phyloP scores from a whole-genome alignment of 2,113 vertebrate species.

The Turnix velox region DNA sequence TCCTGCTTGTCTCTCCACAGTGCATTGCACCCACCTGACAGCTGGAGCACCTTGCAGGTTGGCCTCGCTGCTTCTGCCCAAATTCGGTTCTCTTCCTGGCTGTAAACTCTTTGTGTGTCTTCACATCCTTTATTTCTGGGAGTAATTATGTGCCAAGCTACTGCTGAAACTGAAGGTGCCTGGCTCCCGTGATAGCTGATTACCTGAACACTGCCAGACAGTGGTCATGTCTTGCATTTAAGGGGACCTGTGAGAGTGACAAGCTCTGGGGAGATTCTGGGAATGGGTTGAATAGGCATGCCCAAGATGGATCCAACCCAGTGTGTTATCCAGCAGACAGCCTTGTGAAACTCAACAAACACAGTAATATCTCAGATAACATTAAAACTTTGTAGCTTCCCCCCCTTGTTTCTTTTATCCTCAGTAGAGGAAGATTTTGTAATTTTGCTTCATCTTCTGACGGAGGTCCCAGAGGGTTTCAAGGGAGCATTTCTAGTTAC shows the following conservation, averaged over 20 bases:
- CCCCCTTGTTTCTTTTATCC: background rate
- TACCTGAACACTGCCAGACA: background rate
- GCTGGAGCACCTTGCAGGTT: background rate
- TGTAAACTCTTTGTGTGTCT: background rate
- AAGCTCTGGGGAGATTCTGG: background rate
- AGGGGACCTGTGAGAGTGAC: background rate
- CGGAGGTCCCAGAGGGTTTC: background rate
- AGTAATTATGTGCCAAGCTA: background rate
- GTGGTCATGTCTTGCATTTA: background rate
- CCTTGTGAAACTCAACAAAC: constrained; percentile 25
- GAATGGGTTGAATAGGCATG: background rate
- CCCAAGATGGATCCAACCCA: background rate
- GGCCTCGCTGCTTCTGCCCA: background rate
- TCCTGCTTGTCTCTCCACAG: background rate
- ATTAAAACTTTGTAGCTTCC: background rate
- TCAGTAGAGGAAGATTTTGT: background rate
- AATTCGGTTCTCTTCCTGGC: background rate
- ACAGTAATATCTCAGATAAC: background rate
- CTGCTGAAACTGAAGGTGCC: background rate
- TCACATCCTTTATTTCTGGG: background rate
- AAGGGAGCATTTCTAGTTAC: background rate
- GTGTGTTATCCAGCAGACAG: background rate
- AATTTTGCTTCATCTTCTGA: background rate
- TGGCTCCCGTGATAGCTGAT: background rate
- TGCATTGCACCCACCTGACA: background rate